phyloP scores from a whole-genome alignment of 2,113 vertebrate species.

The Chrysemys picta region DNA sequence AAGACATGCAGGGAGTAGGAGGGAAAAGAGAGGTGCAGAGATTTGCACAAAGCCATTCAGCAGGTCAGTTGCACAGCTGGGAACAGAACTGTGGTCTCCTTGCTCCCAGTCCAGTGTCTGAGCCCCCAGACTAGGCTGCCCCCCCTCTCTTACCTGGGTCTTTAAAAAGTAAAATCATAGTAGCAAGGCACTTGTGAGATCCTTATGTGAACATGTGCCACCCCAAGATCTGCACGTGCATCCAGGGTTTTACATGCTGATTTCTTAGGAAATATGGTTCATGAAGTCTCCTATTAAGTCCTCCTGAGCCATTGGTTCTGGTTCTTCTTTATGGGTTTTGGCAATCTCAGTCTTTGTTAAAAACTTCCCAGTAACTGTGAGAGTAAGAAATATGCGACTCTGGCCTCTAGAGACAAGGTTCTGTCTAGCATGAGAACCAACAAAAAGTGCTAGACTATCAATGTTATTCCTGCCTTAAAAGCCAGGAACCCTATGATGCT shows the following conservation, averaged over 20 bases:
- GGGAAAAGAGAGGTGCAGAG: background rate
- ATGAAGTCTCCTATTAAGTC: rapidly evolving
- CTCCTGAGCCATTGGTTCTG: background rate
- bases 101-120: background rate
- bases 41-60: background rate
- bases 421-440: conserved; percentile 19
- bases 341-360: background rate
- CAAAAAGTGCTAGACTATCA: conserved; percentile 25
- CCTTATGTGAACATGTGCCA: background rate
- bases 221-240: background rate
- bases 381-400: conserved; percentile 23
- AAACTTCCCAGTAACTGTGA: background rate
- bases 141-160: background rate
- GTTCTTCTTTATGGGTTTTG: background rate
- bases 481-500: background rate
- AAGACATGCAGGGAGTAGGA: background rate
- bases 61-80: background rate
- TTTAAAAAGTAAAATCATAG: background rate
- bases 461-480: conserved; percentile 38
- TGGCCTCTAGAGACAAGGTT: conserved; percentile 32
- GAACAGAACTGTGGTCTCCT: background rate
- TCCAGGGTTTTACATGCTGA: background rate
- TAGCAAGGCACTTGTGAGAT: background rate
- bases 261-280: background rate
- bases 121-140: background rate